Evolutionary conservation across 2,113 vertebrate species (phyloP).

Genomic region (Brachyhypopomus gauderio): DNA sequence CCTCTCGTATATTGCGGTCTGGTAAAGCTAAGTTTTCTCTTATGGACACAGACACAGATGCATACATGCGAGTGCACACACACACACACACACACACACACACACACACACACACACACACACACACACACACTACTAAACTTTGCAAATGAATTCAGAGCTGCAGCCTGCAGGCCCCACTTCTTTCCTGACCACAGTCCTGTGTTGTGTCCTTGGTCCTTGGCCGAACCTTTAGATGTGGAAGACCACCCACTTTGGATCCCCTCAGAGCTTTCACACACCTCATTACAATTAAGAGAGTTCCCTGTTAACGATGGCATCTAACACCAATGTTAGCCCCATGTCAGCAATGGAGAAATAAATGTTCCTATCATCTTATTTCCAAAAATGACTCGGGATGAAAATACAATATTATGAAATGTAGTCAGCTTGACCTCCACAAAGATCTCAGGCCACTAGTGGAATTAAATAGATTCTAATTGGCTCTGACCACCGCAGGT

Average conservation of each 20-base stretch:
- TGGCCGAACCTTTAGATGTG: conserved; percentile 47
- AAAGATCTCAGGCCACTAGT: conserved; percentile 16
- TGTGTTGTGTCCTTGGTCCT: background rate
- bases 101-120: conserved; percentile 20
- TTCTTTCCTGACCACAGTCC: conserved; percentile 29
- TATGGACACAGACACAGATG: conserved; percentile 2
- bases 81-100: conserved; percentile 30
- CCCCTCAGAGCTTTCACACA: conserved; percentile 43
- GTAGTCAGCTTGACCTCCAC: conserved; percentile 18
- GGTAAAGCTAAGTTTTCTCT: conserved; percentile 29
- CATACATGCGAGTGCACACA: background rate
- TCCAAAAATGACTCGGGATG: conserved; percentile 1
- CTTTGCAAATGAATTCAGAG: conserved; percentile 42
- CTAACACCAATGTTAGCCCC: conserved; percentile 25
- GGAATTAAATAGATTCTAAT: background rate
- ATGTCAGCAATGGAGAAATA: conserved; percentile 34
- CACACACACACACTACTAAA: conserved; percentile 19
- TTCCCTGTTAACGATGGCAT: conserved; percentile 19
- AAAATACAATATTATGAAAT: conserved; percentile 14
- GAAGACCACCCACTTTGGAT: conserved; percentile 55
- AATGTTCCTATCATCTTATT: conserved; percentile 24
- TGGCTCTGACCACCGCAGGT: conserved; percentile 3
- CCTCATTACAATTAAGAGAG: conserved; percentile 35
- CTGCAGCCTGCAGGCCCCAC: conserved; percentile 36
- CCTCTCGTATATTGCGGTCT: conserved; percentile 19